Conservation (phyloP, 2,113 vertebrate species). For the Gorsachius goisagi region DNA sequence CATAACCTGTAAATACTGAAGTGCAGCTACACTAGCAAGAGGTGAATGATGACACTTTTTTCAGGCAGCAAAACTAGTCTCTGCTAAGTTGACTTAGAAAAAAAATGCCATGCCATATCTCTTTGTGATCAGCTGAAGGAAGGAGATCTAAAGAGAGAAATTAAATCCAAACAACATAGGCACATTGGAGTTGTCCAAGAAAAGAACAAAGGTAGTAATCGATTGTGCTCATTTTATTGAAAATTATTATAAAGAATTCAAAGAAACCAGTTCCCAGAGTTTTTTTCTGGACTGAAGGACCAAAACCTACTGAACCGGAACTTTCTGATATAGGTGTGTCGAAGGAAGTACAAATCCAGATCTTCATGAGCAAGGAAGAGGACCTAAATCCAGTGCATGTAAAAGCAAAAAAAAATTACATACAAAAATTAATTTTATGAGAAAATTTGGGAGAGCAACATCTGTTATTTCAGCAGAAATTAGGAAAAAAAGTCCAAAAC, state of each 20-base stretch:
- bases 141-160: background rate
- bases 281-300: background rate
- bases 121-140: background rate
- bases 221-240: background rate
- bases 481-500: background rate
- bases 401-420: background rate
- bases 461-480: background rate
- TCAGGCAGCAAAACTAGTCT: background rate
- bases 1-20: background rate
- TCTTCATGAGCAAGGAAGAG: background rate
- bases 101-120: rapidly evolving
- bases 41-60: background rate
- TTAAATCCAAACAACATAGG: background rate
- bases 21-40: background rate
- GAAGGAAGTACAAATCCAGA: background rate
- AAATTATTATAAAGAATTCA: background rate
- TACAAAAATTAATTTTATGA: background rate
- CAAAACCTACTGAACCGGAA: background rate
- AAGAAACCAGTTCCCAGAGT: background rate
- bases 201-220: background rate
- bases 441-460: background rate
- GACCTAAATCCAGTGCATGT: background rate
- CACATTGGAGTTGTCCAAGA: background rate
- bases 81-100: background rate
- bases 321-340: background rate